Percentiles rank a stretch among this genome's conserved stretches.
Conservation (phyloP, 1,140 invertebrate species). For the Lepidurus packardi region DNA sequence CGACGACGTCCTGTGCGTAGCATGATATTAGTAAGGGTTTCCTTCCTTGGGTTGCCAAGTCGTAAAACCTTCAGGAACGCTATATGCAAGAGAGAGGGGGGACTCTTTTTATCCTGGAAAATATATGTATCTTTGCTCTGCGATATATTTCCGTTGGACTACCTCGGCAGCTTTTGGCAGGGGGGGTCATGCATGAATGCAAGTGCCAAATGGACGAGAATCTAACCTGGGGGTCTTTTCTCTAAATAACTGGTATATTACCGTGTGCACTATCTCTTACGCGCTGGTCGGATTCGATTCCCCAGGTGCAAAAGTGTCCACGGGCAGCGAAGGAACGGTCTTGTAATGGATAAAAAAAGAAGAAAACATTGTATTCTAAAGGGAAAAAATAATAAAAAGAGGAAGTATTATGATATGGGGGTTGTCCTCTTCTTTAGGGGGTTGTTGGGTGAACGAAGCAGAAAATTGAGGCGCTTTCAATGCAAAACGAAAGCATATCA, state of each 20-base stretch:
- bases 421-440: no score
- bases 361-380: not conserved
- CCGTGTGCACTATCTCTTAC: not conserved
- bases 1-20: not conserved
- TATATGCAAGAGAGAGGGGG: not conserved
- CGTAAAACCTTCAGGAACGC: conserved; percentile 16
- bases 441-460: not conserved
- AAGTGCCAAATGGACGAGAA: conserved; percentile 21
- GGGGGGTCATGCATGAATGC: conserved; percentile 20
- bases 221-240: not conserved
- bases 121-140: not conserved
- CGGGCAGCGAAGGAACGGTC: not conserved
- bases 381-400: not conserved
- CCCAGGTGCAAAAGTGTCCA: conserved; percentile 4
- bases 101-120: no score
- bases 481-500: conserved; percentile 11
- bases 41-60: conserved; percentile 10
- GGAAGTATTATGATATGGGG: not conserved
- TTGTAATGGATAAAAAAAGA: not conserved
- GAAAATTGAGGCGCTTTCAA: not conserved
- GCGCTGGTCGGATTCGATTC: not conserved
- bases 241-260: not conserved
- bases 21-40: not conserved
- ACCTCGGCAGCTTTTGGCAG: not conserved
- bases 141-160: not conserved